phyloP scores from a whole-genome alignment of 1,140 invertebrate species.

The Globodera ellingtonae region DNA sequence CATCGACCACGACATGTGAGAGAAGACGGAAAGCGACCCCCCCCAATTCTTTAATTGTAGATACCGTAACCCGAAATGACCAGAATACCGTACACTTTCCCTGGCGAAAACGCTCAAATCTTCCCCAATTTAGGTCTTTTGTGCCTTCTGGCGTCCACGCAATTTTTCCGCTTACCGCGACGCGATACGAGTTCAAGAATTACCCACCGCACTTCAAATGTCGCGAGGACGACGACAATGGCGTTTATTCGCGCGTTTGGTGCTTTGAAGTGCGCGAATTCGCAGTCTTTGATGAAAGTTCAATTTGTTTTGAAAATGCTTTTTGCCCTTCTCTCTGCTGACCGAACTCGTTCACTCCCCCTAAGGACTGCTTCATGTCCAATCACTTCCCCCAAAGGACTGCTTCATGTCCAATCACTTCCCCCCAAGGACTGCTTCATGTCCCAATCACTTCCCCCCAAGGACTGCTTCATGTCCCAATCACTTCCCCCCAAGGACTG shows the following conservation, averaged over 20 bases:
- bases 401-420: neutral
- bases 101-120: neutral
- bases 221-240: constrained; percentile 39
- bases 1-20: constrained; percentile 56
- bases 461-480: constrained; percentile 42
- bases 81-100: no score
- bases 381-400: neutral
- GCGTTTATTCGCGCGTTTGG: constrained; percentile 52
- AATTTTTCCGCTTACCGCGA: constrained; percentile 56
- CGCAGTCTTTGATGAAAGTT: no score
- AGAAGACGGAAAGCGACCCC: neutral
- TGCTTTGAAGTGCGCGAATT: constrained; percentile 50
- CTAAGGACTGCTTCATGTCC: neutral
- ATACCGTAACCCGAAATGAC: no score
- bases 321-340: no score
- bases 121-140: constrained; percentile 6
- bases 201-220: constrained; percentile 56
- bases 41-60: no score
- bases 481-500: constrained; percentile 39
- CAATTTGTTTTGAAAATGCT: no score
- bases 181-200: constrained; percentile 59
- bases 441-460: constrained; percentile 7
- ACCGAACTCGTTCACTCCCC: neutral
- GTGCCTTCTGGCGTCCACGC: constrained; percentile 51
- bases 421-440: constrained; percentile 46